phyloP scores from a whole-genome alignment of 2,888 invertebrate genomes.

The Dimorphilus gyrociliatus region DNA sequence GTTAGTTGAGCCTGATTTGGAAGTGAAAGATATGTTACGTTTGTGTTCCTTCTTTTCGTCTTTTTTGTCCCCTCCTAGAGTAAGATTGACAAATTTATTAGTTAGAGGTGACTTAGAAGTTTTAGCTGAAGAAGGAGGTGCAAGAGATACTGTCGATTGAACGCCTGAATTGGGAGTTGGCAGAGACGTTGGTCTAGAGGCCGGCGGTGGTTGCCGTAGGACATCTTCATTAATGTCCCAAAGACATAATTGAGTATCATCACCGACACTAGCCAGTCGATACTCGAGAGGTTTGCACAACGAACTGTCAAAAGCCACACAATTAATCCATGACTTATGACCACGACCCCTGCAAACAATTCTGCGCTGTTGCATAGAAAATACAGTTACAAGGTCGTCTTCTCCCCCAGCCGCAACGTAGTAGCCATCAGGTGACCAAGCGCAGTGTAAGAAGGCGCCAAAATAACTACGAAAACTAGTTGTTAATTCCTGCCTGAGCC shows the following conservation, averaged over 20 bases:
- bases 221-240: slow-evolving; percentile 98
- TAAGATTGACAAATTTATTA: slow-evolving; percentile 32
- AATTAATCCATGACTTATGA: slow-evolving; percentile 92
- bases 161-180: slow-evolving; percentile 5
- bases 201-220: slow-evolving; percentile 57
- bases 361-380: slow-evolving; percentile 75
- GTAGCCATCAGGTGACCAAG: slow-evolving; percentile 92
- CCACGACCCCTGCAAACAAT: slow-evolving; percentile 96
- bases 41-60: slow-evolving; percentile 45
- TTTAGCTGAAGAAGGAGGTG: no score
- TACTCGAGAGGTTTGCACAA: no score
- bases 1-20: slow-evolving; percentile 20
- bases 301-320: slow-evolving; percentile 64
- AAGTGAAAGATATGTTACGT: slow-evolving; percentile 41
- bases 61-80: slow-evolving; percentile 25
- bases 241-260: slow-evolving; percentile 89
- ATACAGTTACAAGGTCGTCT: slow-evolving; percentile 93
- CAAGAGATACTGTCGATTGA: slow-evolving; percentile 4
- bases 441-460: slow-evolving; percentile 88
- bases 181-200: no score
- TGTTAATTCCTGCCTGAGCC: slow-evolving; percentile 86
- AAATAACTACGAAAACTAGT: slow-evolving; percentile 85
- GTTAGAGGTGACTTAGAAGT: slow-evolving; percentile 9
- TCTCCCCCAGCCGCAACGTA: slow-evolving; percentile 87
- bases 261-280: slow-evolving; percentile 83